These are phyloP conservation scores for Indicator maculatus DNA, from an alignment of 2,113 vertebrate genomes.

Conservation along the genomic window DNA sequence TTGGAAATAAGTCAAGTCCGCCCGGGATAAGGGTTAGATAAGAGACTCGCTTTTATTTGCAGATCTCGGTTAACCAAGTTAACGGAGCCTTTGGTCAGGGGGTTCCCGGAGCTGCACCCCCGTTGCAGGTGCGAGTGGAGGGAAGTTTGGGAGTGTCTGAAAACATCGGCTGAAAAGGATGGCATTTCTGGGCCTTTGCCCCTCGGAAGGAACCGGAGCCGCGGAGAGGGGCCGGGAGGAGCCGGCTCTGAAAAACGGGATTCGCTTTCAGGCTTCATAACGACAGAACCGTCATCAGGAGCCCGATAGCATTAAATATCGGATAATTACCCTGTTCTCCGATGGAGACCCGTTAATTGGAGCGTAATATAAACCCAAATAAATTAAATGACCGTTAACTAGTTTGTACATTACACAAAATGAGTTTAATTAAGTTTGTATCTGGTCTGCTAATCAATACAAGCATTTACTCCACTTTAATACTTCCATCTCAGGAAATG, in stretches of 20 bases:
- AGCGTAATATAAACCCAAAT: slow-evolving; percentile 71
- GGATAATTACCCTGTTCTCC: slow-evolving; percentile 62
- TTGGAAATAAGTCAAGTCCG: not conserved
- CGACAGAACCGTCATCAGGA: slow-evolving; percentile 14
- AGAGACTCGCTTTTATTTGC: rapidly evolving
- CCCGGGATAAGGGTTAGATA: not conserved
- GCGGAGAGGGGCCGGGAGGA: not conserved
- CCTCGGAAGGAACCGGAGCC: not conserved
- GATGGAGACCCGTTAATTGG: slow-evolving; percentile 59
- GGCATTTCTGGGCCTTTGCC: not conserved
- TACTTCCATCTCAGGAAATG: slow-evolving; percentile 9
- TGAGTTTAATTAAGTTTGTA: slow-evolving; percentile 80
- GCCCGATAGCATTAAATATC: slow-evolving; percentile 39
- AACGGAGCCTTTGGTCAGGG: no score
- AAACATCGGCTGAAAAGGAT: not conserved
- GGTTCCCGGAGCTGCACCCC: not conserved
- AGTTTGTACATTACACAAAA: slow-evolving; percentile 74
- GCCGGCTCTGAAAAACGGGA: not conserved
- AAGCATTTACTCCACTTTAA: slow-evolving; percentile 35
- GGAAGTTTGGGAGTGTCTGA: not conserved
- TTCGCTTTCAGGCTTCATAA: not conserved
- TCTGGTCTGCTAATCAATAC: slow-evolving; percentile 74
- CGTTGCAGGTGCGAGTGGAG: not conserved
- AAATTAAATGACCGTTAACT: slow-evolving; percentile 80
- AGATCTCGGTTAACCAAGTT: rapidly evolving